Evolutionary conservation across 2,113 vertebrate genomes (phyloP).

Genomic region (Maccullochella peelii): DNA sequence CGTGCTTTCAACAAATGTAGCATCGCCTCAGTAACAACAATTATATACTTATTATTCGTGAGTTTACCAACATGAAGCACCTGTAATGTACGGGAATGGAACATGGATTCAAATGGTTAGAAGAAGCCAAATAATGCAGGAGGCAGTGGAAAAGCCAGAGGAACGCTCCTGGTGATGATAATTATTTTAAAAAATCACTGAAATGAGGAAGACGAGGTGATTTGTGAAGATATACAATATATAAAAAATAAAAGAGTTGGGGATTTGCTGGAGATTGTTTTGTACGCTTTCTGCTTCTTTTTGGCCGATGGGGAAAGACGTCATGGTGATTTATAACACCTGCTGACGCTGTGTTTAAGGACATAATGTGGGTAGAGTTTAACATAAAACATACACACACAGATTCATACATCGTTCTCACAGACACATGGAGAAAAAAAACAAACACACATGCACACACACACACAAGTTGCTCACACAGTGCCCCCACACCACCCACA

Average conservation of each 20-base stretch:
- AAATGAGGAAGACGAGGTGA: neutral
- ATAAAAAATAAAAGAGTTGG: neutral
- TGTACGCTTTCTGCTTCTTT: neutral
- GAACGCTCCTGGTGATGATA: neutral
- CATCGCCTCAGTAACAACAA: neutral
- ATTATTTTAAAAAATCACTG: neutral
- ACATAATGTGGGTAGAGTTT: neutral
- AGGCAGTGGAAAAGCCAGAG: neutral
- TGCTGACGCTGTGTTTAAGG: neutral
- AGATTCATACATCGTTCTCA: neutral
- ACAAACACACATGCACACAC: neutral
- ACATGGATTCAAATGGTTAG: neutral
- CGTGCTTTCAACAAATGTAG: neutral
- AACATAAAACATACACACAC: neutral
- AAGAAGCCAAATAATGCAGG: neutral
- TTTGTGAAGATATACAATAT: neutral
- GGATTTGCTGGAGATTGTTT: neutral
- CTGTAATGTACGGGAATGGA: neutral
- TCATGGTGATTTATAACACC: neutral
- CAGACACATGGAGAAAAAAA: neutral
- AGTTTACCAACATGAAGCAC: neutral
- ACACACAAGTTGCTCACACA: neutral
- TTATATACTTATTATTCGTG: neutral
- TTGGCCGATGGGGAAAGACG: neutral
- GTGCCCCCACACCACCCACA: neutral